phyloP scores from a whole-genome alignment of 1,140 invertebrate species.

The Lineus longissimus region DNA sequence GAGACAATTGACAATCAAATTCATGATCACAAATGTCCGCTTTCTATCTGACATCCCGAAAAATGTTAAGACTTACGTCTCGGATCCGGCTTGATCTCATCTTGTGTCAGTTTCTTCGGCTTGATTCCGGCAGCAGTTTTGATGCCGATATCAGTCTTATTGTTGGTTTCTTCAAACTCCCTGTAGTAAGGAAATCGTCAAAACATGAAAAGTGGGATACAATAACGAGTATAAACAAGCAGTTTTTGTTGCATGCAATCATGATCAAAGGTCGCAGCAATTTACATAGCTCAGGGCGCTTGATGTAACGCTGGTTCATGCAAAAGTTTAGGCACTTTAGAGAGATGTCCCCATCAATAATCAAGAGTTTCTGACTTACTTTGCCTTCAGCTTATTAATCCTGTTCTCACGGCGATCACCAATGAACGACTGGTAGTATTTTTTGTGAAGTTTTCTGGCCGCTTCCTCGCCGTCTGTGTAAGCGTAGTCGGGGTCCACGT shows the following conservation, averaged over 20 bases:
- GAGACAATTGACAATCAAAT: no score
- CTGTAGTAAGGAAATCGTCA: slow-evolving; percentile 24
- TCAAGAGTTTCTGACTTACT: slow-evolving; percentile 21
- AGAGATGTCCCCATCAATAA: no score
- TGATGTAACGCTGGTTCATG: no score
- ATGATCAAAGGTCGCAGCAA: no score
- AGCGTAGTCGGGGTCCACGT: slow-evolving; percentile 51
- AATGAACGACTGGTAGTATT: slow-evolving; percentile 38
- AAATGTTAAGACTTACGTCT: slow-evolving; percentile 29
- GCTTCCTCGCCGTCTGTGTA: slow-evolving; percentile 40
- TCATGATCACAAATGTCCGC: no score
- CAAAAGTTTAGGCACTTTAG: no score
- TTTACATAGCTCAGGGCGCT: no score
- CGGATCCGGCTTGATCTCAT: slow-evolving; percentile 44
- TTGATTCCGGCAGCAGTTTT: slow-evolving; percentile 40
- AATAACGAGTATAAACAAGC: background rate
- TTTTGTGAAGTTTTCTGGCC: slow-evolving; percentile 29
- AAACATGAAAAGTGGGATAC: background rate
- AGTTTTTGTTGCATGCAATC: no score
- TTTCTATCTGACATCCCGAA: no score
- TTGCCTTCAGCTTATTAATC: slow-evolving; percentile 31
- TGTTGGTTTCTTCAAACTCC: slow-evolving; percentile 41
- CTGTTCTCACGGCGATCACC: slow-evolving; percentile 37
- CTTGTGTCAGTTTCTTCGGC: slow-evolving; percentile 36
- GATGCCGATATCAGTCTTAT: slow-evolving; percentile 45